Evolutionary conservation across 1,140 invertebrate genomes (phyloP).

Genomic region (Hirudo medicinalis): DNA sequence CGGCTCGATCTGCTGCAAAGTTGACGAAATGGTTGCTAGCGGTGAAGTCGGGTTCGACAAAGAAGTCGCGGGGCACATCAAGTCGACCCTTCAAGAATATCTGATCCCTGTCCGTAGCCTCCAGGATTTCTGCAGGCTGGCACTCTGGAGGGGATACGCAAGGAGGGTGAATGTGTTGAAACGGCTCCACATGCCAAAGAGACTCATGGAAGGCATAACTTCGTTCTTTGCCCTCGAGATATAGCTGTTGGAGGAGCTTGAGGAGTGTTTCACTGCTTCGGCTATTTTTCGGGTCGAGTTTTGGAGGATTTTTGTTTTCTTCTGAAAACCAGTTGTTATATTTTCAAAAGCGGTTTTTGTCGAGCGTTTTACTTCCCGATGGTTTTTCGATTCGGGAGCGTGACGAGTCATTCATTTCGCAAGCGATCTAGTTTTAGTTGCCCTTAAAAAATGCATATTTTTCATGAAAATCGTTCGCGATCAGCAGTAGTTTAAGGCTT

Average conservation of each 20-base stretch:
- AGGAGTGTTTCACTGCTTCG: too few relatives aligned
- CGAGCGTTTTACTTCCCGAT: too few relatives aligned
- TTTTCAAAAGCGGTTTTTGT: too few relatives aligned
- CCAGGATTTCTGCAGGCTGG: constrained; percentile 10
- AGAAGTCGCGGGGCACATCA: constrained; percentile 7
- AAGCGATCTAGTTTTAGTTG: too few relatives aligned
- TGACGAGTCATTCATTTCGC: too few relatives aligned
- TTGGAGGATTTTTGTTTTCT: too few relatives aligned
- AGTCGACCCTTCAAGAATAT: not conserved
- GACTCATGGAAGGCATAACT: not conserved
- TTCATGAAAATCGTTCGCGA: too few relatives aligned
- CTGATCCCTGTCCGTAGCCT: not conserved
- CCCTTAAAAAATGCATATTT: too few relatives aligned
- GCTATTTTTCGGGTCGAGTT: too few relatives aligned
- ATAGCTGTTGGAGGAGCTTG: not conserved
- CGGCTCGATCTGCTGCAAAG: not conserved
- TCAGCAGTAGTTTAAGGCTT: too few relatives aligned
- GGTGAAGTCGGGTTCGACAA: constrained; percentile 2
- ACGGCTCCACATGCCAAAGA: constrained; percentile 13
- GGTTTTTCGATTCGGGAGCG: too few relatives aligned
- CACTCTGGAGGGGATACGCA: not conserved
- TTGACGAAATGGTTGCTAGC: not conserved
- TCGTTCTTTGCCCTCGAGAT: constrained; percentile 8
- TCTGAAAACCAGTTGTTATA: too few relatives aligned
- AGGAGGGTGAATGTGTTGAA: not conserved